Evolutionary conservation across 2,797 vertebrate genomes (phyloP), one percentile per base, ranked within the genome.

Genomic region (Chrosomus eos): DNA sequence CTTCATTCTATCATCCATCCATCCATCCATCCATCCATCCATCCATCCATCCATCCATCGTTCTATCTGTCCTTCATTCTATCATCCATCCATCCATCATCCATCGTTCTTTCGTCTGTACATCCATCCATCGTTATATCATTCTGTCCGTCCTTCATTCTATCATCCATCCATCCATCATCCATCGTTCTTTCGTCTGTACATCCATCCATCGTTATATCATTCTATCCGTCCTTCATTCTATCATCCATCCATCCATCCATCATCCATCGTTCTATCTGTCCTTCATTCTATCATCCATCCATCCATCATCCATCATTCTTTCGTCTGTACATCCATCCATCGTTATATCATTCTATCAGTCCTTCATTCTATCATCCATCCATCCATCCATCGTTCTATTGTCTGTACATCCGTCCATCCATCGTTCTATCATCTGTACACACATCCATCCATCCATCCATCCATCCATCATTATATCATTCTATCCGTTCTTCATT

Each of bases 401-500:
- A 66, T 31, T 0, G 11, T 67, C 28, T 0, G 4, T 67, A 5
- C 7, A 3, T 36, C 28, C 7, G 4, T 18, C 6, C 14, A 16
- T 48, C 43, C 3, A 28, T 64, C 26, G 4, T 5, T 31, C 62
- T 64, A 11, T 64, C 9, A 10, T 26, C 8, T 3, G 3, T 33
- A 2, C 31, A 33, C 3, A 2, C 31, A 33, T 33, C 31, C 26
- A 10, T 64, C 4, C 21, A 64, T 64, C n/a, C 23, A 16, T 64
- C n/a, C 10, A 4, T 26, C 58, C n/a, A 8, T 31, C 45, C 53
- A 13, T 62, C 13, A 0, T 62, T 64, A 6, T 64, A 0, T 31
- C 5, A 1, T 64, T 64, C 0, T 0, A 64, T 36, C 19, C 1
- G 1, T 36, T 18, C 1, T 0, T 45, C 45, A 2, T 10, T 38